Base-by-base conservation (phyloP, 2,888 invertebrate species). In the Cephus nigrinus region DNA sequence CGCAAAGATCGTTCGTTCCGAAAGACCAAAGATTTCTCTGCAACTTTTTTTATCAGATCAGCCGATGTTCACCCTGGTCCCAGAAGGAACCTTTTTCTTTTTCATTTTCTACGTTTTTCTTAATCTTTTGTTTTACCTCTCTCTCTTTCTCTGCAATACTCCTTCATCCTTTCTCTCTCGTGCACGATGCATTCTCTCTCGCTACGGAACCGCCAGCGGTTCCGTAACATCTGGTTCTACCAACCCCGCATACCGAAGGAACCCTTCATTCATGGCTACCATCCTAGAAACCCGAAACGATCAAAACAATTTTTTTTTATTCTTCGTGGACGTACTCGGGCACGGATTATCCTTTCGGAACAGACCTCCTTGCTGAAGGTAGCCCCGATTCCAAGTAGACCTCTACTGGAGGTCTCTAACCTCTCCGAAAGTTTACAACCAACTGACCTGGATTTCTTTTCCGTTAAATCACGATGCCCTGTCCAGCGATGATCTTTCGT, bases 201-300 rank as follows among this genome's bases (percentile, higher is more conserved):
- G 4, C 31, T 34, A 15, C 68, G 71, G 78, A 84, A 76, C 15
- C 12, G 12, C 71, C 80, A 80, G 76, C 78, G 80, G 81, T 84
- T 83, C 81, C 76, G 81, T 82, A 83, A 85, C 85, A 85, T 84
- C 83, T 85, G 85, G 84, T 83, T 80, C 83, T 78, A 71, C 12
- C 31, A 31, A 31, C 32, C 31, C 71, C 71, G 71, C 71, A 76
- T 83, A 84, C 83, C 82, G 80, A 79, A 80, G 79, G 80, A 81
- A 82, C 81, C 84, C 80, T 81, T 87, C 87, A 90, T 90, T 90
- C 89, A 89, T 87, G 87, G 84, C 82, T 85, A 86, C 84, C 86
- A 88, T 88, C 84, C 90, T 88, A 88, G 89, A 90, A 90, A 90
- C 88, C 89, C 86, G 88, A 89, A 89, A 87, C 88, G 89, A 90